Evolutionary conservation across 2,797 vertebrate genomes (phyloP).

Genomic region (Gallinago stenura): DNA sequence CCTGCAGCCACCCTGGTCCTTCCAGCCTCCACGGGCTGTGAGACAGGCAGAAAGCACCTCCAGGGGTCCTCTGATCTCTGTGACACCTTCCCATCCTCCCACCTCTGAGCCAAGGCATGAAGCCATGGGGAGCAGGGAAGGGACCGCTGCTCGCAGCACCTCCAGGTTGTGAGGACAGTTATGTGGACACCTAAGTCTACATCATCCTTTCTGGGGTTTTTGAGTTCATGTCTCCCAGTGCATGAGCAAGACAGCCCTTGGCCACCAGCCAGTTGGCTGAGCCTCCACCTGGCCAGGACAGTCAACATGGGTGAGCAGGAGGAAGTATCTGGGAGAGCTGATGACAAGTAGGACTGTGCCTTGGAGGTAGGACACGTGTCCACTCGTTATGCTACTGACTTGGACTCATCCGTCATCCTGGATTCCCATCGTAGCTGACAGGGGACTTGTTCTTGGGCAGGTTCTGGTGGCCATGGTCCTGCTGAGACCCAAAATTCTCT

Average conservation of each 20-base stretch:
- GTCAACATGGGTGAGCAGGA: background rate
- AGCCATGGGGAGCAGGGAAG: background rate
- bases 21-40: background rate
- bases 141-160: rapidly evolving
- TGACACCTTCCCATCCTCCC: background rate
- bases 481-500: slow-evolving; percentile 38
- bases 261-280: background rate
- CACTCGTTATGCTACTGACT: background rate
- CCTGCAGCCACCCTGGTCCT: background rate
- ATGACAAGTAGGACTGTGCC: background rate
- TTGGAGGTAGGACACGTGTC: background rate
- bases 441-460: background rate
- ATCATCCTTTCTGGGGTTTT: background rate
- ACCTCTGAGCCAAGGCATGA: background rate
- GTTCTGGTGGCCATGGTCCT: background rate
- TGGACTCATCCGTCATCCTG: background rate
- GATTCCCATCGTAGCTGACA: background rate
- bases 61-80: rapidly evolving
- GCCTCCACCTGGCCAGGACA: background rate
- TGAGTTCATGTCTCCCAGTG: background rate
- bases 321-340: background rate
- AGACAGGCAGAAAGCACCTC: background rate
- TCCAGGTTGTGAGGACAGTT: background rate
- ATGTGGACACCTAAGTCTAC: background rate
- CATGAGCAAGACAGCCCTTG: background rate